These are phyloP conservation scores for Salpingus planirostris DNA, from an alignment of 2,888 invertebrate genomes.

Conservation along the genomic window DNA sequence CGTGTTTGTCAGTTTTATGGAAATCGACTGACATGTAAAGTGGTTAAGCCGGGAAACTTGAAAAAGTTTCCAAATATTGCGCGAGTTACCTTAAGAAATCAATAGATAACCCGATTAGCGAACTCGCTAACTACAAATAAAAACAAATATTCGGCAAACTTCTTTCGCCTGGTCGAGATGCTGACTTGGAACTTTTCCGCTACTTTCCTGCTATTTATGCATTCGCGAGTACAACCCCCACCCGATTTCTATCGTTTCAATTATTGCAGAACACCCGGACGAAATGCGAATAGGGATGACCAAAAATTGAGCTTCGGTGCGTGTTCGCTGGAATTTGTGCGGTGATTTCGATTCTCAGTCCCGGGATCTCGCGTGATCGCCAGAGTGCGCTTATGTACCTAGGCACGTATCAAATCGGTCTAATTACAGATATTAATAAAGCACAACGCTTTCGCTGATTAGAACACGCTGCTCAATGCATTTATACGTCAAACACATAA, in stretches of 20 bases:
- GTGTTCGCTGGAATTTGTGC: too few species aligned
- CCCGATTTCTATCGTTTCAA: too few species aligned
- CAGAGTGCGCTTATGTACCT: background rate
- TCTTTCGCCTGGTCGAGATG: too few species aligned
- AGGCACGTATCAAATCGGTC: conserved; percentile 17
- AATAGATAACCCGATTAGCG: conserved; percentile 13
- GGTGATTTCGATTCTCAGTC: too few species aligned
- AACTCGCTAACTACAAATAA: conserved; percentile 14
- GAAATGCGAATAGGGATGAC: too few species aligned
- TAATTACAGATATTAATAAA: conserved; percentile 25
- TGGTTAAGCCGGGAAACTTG: conserved; percentile 6
- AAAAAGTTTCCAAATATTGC: conserved; percentile 10
- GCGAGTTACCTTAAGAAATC: conserved; percentile 10
- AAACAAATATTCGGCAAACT: conserved; percentile 17
- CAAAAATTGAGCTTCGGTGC: too few species aligned
- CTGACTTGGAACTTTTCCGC: too few species aligned
- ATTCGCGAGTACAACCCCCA: too few species aligned
- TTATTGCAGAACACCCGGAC: too few species aligned
- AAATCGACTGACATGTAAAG: conserved; percentile 8
- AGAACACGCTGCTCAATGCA: conserved; percentile 23
- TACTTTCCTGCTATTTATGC: too few species aligned
- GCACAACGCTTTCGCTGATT: conserved; percentile 24
- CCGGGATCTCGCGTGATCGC: conserved; percentile 18
- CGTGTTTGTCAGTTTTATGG: conserved; percentile 10
- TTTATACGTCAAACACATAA: conserved; percentile 26